Evolutionary conservation across 2,888 invertebrate genomes (phyloP).

Genomic region (Drosophila prostipennis): DNA sequence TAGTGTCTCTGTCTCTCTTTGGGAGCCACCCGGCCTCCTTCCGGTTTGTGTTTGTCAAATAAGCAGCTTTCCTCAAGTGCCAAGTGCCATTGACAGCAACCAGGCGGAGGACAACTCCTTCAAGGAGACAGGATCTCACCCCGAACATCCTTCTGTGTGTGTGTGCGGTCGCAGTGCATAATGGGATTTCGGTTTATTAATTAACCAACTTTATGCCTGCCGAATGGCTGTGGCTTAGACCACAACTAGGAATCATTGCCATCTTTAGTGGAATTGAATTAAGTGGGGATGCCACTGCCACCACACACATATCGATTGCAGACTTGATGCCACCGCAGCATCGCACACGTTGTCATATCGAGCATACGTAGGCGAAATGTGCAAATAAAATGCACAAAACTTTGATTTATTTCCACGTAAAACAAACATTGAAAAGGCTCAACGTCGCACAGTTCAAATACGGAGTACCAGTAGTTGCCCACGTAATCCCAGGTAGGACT

Average conservation of each 20-base stretch:
- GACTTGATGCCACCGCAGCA: constrained; percentile 12
- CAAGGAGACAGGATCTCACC: neutral
- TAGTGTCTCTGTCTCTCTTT: constrained; percentile 13
- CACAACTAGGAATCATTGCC: constrained; percentile 31
- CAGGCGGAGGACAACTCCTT: constrained; percentile 11
- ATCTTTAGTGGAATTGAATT: constrained; percentile 38
- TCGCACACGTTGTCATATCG: constrained; percentile 15
- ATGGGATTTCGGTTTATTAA: constrained; percentile 52
- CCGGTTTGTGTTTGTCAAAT: constrained; percentile 57
- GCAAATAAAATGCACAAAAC: constrained; percentile 61
- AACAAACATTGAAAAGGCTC: constrained; percentile 68
- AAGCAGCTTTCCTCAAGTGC: constrained; percentile 69
- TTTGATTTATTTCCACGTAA: constrained; percentile 74
- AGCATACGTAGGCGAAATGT: constrained; percentile 22
- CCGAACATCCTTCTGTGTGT: neutral
- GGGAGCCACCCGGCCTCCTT: constrained; percentile 37
- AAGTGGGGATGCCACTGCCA: constrained; percentile 20
- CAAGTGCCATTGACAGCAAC: constrained; percentile 54
- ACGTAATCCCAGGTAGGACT: constrained; percentile 61
- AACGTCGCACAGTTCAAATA: constrained; percentile 38
- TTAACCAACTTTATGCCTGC: constrained; percentile 29
- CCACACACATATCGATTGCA: constrained; percentile 30
- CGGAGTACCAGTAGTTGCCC: constrained; percentile 4
- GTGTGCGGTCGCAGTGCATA: constrained; percentile 39
- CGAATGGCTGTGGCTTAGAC: constrained; percentile 14